Evolutionary conservation across 2,797 vertebrate genomes (phyloP).

Genomic region (Stomatorhinus walkeri): DNA sequence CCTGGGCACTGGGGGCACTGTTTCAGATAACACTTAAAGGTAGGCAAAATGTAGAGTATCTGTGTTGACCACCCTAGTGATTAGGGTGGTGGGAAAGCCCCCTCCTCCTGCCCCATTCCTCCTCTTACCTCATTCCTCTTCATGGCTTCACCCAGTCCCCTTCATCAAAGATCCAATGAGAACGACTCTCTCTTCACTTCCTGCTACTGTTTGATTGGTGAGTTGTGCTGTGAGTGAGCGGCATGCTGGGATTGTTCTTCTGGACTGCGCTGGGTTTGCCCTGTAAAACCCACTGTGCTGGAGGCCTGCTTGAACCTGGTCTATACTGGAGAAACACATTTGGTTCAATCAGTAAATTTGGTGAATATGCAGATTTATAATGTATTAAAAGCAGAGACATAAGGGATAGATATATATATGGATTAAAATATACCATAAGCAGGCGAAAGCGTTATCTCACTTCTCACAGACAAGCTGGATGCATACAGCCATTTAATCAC

Average conservation of each 20-base stretch:
- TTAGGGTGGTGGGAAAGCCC: background rate
- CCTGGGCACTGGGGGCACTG: background rate
- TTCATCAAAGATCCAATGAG: background rate
- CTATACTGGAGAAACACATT: constrained; percentile 4
- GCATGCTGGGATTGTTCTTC: background rate
- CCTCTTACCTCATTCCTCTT: background rate
- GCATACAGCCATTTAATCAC: background rate
- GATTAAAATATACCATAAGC: background rate
- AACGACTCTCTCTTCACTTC: background rate
- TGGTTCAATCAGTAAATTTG: background rate
- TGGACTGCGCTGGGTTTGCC: background rate
- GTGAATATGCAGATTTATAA: constrained; percentile 13
- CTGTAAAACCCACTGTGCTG: background rate
- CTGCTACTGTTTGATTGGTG: background rate
- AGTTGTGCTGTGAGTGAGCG: background rate
- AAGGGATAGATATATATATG: background rate
- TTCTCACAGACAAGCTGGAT: background rate
- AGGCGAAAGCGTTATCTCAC: background rate
- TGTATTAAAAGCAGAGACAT: background rate
- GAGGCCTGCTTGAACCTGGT: background rate
- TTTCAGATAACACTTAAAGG: background rate
- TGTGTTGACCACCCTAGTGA: background rate
- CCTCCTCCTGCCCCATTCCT: background rate
- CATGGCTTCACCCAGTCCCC: background rate
- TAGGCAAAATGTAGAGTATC: background rate